Evolutionary conservation across 2,888 invertebrate genomes (phyloP).

Genomic region (Drosophila helvetica): DNA sequence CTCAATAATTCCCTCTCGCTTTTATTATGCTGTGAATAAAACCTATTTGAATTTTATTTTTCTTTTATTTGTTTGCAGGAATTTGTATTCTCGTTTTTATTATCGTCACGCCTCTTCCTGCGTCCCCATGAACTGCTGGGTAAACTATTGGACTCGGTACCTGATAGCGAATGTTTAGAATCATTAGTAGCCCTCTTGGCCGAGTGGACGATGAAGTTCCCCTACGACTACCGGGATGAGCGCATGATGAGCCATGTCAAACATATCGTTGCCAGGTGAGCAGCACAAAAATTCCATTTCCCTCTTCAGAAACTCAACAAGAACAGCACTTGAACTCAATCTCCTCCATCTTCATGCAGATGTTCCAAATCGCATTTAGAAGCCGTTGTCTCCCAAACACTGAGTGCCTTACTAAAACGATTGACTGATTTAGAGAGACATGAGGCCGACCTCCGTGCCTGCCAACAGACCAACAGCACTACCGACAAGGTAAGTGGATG

Average conservation of each 20-base stretch:
- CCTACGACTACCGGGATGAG: constrained; percentile 84
- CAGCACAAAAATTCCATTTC: constrained; percentile 9
- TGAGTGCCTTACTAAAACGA: constrained; percentile 85
- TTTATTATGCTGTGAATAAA: constrained; percentile 7
- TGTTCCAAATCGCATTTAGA: constrained; percentile 84
- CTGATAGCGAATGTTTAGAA: constrained; percentile 83
- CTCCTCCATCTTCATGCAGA: constrained; percentile 55
- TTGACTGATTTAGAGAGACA: constrained; percentile 84
- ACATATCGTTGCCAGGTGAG: constrained; percentile 84
- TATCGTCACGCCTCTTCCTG: constrained; percentile 84
- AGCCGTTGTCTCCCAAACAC: constrained; percentile 83
- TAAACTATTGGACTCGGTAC: constrained; percentile 82
- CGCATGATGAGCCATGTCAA: constrained; percentile 84
- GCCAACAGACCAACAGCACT: constrained; percentile 73
- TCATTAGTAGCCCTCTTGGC: constrained; percentile 82
- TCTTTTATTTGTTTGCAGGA: constrained; percentile 71
- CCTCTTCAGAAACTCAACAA: neutral
- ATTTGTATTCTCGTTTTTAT: constrained; percentile 84
- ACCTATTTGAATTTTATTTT: constrained; percentile 3
- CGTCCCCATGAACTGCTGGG: constrained; percentile 84
- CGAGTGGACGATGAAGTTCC: constrained; percentile 84
- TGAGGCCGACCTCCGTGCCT: constrained; percentile 84
- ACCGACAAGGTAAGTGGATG: constrained; percentile 79
- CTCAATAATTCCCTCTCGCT: neutral
- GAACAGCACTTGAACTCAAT: constrained; percentile 20